Percentiles rank a stretch among this genome's conserved stretches.
Evolutionary conservation across 1,140 invertebrate genomes (phyloP).

Genomic region (Archivesica marissinica): DNA sequence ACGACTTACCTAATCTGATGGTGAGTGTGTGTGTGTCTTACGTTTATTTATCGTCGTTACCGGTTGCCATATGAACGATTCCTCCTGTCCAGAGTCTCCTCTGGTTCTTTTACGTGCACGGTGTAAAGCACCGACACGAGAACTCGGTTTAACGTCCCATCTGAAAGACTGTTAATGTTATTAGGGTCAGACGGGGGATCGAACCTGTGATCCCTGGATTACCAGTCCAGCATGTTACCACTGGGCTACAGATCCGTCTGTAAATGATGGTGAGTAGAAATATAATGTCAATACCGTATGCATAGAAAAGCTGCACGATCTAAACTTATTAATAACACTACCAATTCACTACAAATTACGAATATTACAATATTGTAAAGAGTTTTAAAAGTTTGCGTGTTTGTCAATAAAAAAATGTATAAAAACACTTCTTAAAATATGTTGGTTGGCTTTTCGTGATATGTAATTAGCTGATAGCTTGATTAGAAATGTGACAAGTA

Average conservation of each 20-base stretch:
- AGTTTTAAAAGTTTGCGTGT: not conserved
- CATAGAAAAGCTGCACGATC: not conserved
- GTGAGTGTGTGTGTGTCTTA: not conserved
- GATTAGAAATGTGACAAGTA: slow-evolving; percentile 16
- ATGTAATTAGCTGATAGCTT: not conserved
- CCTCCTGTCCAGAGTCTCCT: no score
- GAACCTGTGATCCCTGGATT: no score
- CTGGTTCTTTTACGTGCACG: no score
- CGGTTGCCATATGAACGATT: no score
- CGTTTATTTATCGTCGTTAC: no score
- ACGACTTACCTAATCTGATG: slow-evolving; percentile 7
- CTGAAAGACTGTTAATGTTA: no score
- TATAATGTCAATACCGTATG: not conserved
- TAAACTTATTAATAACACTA: slow-evolving; percentile 5
- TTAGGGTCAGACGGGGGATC: no score
- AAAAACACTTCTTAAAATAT: not conserved
- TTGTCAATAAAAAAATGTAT: no score
- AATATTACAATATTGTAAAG: not conserved
- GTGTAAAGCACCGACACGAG: not conserved
- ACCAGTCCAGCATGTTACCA: no score
- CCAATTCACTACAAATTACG: not conserved
- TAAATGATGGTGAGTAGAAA: no score
- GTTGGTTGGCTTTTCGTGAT: not conserved
- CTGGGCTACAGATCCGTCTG: no score
- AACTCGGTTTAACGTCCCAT: slow-evolving; percentile 5